Conservation (phyloP, 2,888 invertebrate species). For the Epiblema foenella region DNA sequence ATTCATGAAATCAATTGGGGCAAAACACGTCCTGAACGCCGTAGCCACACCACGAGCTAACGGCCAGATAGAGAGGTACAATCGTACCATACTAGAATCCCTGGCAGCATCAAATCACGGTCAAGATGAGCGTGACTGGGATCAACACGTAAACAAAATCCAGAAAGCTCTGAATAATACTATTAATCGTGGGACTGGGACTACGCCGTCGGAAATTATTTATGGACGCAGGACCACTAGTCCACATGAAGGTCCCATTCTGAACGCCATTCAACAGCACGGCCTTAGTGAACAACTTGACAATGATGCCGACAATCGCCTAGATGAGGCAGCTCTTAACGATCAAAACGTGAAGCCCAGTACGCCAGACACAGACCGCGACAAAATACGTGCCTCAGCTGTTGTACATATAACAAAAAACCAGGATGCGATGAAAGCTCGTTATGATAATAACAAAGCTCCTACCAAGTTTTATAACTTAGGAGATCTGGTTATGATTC, state of each 20-base stretch:
- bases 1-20: constrained; percentile 1
- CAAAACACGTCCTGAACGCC: constrained; percentile 15
- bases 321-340: not conserved
- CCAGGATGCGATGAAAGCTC: constrained; percentile 5
- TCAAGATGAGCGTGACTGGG: constrained; percentile 39
- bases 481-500: constrained; percentile 22
- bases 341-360: not conserved
- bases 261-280: not conserved
- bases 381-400: constrained; percentile 7
- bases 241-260: not conserved
- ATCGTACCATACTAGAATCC: constrained; percentile 43
- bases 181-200: constrained; percentile 43
- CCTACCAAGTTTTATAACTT: constrained; percentile 15
- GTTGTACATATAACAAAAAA: not conserved
- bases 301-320: not conserved
- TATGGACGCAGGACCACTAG: constrained; percentile 30
- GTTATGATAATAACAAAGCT: constrained; percentile 5
- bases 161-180: constrained; percentile 47
- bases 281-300: not conserved
- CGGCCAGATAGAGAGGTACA: constrained; percentile 29
- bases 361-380: not conserved
- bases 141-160: constrained; percentile 33
- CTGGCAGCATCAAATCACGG: constrained; percentile 25
- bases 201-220: constrained; percentile 43
- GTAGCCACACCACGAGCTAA: constrained; percentile 14